Base-by-base conservation (phyloP, 2,797 vertebrate species). In the Cryptoblepharus egeriae region DNA sequence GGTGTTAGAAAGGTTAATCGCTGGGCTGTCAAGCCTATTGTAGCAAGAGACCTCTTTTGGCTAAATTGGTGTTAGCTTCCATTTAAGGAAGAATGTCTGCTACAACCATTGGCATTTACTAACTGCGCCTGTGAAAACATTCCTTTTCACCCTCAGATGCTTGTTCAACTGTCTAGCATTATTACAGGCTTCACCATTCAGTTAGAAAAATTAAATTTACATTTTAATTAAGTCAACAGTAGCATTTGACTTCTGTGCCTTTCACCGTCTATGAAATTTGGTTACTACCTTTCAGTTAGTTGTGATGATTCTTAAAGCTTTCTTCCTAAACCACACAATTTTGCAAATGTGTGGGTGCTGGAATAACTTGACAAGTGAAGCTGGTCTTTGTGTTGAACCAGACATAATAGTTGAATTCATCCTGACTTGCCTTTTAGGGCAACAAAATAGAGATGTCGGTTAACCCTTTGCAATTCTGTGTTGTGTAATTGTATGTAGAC, bases 111-210 rank as follows among this genome's bases (percentile, higher is more conserved):
- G 94, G 95, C 95, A 91, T 95, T 96, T 95, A 93, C 91, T 90
- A 94, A 88, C 90, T 93, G 88, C 35, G 94, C 93, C 94, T 96
- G 91, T 94, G 91, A 95, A 94, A 96, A 96, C 95, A 96, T 96
- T 96, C 95, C 94, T 94, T 91, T 93, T 93, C 91, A 92, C 91
- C 94, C 93, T 93, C 93, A 93, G 91, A 94, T 95, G 92, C 91
- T 92, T 94, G 91, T 90, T 95, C 93, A 95, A 93, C 93, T 91
- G 92, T 95, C 93, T 94, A 67, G 90, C 90, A 86, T 92, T 95
- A 93, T 95, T 95, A 89, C 85, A 92, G 92, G 89, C 92, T 93
- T 94, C 88, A 93, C 91, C 85, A 73, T 93, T 92, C 91, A 92
- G 89, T 92, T 90, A 94, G 92, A 94, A 89, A 94, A 94, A 95